Percentiles rank a stretch among this genome's conserved stretches.
Evolutionary conservation across 2,113 vertebrate genomes (phyloP).

Genomic region (Hemichromis elongatus): DNA sequence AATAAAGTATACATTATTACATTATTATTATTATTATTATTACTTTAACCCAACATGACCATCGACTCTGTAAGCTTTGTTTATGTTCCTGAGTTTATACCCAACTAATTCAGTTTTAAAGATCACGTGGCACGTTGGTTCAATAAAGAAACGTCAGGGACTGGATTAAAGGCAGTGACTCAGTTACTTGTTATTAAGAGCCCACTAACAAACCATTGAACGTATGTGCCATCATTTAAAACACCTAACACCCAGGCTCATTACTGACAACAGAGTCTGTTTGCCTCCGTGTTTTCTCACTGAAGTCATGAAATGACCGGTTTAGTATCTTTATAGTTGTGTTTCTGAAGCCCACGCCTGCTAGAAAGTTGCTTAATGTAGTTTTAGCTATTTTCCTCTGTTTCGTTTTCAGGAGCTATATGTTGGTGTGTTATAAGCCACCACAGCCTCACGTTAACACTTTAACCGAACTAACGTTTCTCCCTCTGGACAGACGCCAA

Average conservation of each 20-base stretch:
- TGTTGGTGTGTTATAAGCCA: neutral
- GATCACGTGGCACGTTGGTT: neutral
- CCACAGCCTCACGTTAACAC: neutral
- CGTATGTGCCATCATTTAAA: neutral
- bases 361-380: neutral
- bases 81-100: neutral
- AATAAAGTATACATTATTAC: too few species aligned
- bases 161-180: neutral
- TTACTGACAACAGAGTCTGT: neutral
- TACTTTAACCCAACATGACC: neutral
- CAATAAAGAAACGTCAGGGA: neutral
- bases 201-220: neutral
- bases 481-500: conserved; percentile 81
- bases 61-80: neutral
- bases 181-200: neutral
- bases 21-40: too few species aligned
- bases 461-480: neutral
- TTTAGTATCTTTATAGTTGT: neutral
- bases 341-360: neutral
- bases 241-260: neutral
- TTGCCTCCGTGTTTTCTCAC: neutral
- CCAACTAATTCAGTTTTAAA: neutral
- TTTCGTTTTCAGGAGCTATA: neutral
- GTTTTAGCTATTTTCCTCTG: neutral
- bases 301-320: neutral